phyloP scores from a whole-genome alignment of 2,113 vertebrate species.

The Eublepharis macularius region DNA sequence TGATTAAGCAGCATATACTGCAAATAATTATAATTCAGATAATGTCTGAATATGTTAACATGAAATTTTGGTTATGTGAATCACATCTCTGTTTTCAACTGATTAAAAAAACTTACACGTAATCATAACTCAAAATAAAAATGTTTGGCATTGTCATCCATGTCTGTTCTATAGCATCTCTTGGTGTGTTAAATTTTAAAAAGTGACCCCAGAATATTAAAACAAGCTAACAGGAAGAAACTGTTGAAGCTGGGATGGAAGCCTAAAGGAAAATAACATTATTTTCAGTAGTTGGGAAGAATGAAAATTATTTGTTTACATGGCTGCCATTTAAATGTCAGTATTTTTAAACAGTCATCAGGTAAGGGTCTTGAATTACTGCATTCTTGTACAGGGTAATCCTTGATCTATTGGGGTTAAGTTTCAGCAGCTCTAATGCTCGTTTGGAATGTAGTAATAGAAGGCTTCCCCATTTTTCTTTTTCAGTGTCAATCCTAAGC shows the following conservation, averaged over 20 bases:
- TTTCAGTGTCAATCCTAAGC: no score
- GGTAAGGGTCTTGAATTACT: neutral
- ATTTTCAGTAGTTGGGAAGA: constrained; percentile 35
- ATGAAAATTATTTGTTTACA: neutral
- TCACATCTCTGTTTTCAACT: constrained; percentile 17
- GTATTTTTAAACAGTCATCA: neutral
- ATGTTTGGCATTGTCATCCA: constrained; percentile 15
- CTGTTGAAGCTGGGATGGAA: constrained; percentile 41
- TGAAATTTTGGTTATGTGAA: constrained; percentile 9
- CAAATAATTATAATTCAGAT: neutral
- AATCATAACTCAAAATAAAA: constrained; percentile 6
- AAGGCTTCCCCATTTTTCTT: neutral
- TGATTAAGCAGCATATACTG: neutral
- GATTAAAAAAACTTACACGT: neutral
- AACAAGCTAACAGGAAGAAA: neutral
- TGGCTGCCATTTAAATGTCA: neutral
- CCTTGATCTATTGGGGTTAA: neutral
- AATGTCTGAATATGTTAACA: neutral
- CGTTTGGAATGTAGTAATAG: neutral
- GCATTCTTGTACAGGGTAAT: neutral
- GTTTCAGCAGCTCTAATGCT: neutral
- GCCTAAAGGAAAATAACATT: constrained; percentile 38
- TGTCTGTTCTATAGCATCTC: constrained; percentile 15
- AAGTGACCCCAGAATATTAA: neutral
- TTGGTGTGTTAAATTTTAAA: constrained; percentile 1